Evolutionary conservation across 2,888 invertebrate genomes (phyloP).

Genomic region (Nephrotoma guestfalica): DNA sequence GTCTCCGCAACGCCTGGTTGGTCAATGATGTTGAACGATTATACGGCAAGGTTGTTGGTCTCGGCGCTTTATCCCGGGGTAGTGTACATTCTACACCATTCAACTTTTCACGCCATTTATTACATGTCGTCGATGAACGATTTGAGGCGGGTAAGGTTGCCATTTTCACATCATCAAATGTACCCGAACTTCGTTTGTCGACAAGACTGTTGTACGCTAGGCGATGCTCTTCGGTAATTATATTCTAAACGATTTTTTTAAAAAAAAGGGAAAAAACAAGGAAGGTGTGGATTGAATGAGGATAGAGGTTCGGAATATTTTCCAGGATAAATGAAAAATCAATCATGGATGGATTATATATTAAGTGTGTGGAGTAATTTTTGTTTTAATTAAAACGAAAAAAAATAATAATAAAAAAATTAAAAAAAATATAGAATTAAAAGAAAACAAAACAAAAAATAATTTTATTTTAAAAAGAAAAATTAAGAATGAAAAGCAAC

Average conservation of each 20-base stretch:
- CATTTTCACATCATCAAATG: background rate
- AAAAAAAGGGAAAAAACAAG: constrained; percentile 15
- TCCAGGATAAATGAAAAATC: background rate
- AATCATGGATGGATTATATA: background rate
- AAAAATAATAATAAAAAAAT: constrained; percentile 18
- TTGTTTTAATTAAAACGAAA: constrained; percentile 21
- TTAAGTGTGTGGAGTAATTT: constrained; percentile 14
- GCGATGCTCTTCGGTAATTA: constrained; percentile 77
- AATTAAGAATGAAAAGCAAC: background rate
- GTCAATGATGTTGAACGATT: constrained; percentile 19
- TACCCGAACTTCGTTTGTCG: constrained; percentile 42
- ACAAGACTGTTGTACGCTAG: constrained; percentile 87
- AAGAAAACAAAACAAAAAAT: background rate
- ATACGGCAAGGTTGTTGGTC: constrained; percentile 28
- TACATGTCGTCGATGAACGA: background rate
- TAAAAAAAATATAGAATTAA: constrained; percentile 11
- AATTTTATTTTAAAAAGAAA: background rate
- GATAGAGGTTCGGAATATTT: constrained; percentile 7
- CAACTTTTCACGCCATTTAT: constrained; percentile 16
- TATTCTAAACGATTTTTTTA: constrained; percentile 41
- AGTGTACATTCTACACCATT: constrained; percentile 15
- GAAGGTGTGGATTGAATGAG: constrained; percentile 2
- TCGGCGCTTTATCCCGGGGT: constrained; percentile 22
- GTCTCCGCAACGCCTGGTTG: background rate
- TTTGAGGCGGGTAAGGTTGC: background rate